Percentiles rank a stretch among this genome's conserved stretches.
Conservation (phyloP, 2,113 vertebrate species). For the Indicator maculatus region DNA sequence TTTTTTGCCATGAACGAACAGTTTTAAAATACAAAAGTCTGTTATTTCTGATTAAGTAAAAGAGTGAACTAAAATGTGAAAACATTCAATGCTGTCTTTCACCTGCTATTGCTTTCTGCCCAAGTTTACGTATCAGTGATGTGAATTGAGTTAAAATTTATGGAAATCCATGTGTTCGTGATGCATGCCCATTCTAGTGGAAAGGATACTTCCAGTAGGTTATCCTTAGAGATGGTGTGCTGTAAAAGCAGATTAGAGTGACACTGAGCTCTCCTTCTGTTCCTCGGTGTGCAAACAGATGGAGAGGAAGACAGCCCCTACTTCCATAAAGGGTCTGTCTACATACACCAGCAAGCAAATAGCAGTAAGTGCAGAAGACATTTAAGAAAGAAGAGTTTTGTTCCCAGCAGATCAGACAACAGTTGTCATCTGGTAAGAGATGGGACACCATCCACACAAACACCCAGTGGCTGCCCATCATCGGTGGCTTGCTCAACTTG, state of each 20-base stretch:
- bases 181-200: neutral
- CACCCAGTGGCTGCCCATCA: neutral
- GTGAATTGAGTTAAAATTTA: neutral
- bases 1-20: neutral
- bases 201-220: neutral
- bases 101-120: neutral
- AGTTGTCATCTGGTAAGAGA: neutral
- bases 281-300: neutral
- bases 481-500: fast-evolving
- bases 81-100: neutral
- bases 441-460: fast-evolving
- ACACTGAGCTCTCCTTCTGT: neutral
- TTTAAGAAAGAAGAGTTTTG: neutral
- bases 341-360: neutral
- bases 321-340: neutral
- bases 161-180: neutral
- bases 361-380: neutral
- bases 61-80: neutral
- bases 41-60: neutral
- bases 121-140: neutral
- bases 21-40: neutral
- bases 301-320: neutral
- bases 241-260: neutral
- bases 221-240: neutral
- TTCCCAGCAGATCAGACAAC: neutral